Evolutionary conservation across 1,140 invertebrate genomes (phyloP).

Genomic region (Nymphalis io): DNA sequence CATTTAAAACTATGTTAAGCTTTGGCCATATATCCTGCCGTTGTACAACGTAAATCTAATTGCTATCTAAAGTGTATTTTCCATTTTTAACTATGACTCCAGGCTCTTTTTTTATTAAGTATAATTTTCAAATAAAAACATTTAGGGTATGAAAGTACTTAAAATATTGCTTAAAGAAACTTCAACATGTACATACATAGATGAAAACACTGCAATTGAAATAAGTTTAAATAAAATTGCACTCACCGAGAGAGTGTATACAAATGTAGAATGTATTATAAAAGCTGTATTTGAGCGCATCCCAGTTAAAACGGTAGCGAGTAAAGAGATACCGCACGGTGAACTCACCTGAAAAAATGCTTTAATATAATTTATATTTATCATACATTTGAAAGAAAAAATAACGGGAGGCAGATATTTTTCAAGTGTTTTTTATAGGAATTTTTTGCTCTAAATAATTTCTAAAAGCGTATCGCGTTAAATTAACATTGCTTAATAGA

Average conservation of each 20-base stretch:
- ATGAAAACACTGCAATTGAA: slow-evolving; percentile 22
- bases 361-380: slow-evolving; percentile 26
- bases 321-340: slow-evolving; percentile 86
- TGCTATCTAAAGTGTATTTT: too few species aligned
- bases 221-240: slow-evolving; percentile 24
- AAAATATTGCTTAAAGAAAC: too few species aligned
- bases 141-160: too few species aligned
- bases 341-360: slow-evolving; percentile 63
- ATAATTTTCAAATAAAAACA: too few species aligned
- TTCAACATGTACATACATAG: slow-evolving; percentile 15
- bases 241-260: slow-evolving; percentile 63
- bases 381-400: neutral
- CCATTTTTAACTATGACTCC: too few species aligned
- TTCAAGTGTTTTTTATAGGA: too few species aligned
- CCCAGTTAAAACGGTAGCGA: slow-evolving; percentile 87
- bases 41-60: too few species aligned
- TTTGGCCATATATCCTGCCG: too few species aligned
- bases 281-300: slow-evolving; percentile 86
- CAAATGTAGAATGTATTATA: slow-evolving; percentile 68
- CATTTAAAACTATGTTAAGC: too few species aligned
- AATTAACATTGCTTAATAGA: too few species aligned
- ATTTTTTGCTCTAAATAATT: neutral
- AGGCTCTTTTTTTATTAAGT: too few species aligned
- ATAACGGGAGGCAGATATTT: neutral
- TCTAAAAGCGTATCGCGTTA: too few species aligned